Base-by-base conservation (phyloP, 2,888 invertebrate species). In the Zele albiditarsus region DNA sequence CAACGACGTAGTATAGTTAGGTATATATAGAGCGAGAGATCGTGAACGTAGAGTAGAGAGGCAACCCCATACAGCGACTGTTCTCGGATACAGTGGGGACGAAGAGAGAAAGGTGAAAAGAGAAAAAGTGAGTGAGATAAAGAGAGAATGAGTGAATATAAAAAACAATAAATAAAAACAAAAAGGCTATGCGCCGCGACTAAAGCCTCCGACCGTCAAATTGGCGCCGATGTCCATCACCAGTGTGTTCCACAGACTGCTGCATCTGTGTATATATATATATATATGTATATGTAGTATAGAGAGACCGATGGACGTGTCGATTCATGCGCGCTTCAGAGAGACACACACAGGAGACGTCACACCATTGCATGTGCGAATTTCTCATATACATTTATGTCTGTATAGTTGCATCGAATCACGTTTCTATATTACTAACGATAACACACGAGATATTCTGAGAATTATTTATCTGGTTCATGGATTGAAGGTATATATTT, bases 181-280 rank as follows among this genome's bases (percentile, higher is more conserved):
- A 82, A 83, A 81, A 81, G 82, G 83, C 80, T 82, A 84, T 53
- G 53, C 53, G 53, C 83, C 85, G 86, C 84, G 86, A 84, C 82
- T 83, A 83, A 83, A 83, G 85, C 87, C 84, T 84, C 86, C 83
- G 84, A 89, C 85, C 89, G 88, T 88, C 89, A 89, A 89, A 89
- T 89, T 88, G 89, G 89, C 89, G 89, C 89, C 89, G 89, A 88
- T 89, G 89, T 88, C 88, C 88, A 89, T 89, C 89, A 88, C 83
- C 85, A 85, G 83, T 84, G 84, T 83, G 81, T 80, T 78, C 75
- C 78, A 79, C 79, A 78, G 79, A 79, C 77, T 79, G 80, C 77
- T 78, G 78, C 77, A 72, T 73, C 73, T 79, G 73, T 78, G 73
- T 75, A 23, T 20, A 4, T 65, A 33, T 23, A 27, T 42, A 31